Evolutionary conservation across 2,797 vertebrate genomes (phyloP).

Genomic region (Pipistrellus pygmaeus): DNA sequence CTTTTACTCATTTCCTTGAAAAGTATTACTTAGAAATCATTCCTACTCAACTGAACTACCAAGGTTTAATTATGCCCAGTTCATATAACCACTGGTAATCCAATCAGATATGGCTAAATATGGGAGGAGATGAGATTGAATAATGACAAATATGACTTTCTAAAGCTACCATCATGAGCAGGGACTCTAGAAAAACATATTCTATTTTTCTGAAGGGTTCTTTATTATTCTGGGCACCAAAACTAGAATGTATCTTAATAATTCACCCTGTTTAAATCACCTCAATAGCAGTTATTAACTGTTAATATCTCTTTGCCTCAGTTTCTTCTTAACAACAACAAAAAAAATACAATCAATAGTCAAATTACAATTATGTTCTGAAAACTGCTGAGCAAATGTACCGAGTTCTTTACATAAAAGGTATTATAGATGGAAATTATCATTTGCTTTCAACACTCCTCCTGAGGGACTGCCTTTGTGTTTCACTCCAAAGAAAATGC

Average conservation of each 20-base stretch:
- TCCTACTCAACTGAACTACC: neutral
- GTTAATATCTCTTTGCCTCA: neutral
- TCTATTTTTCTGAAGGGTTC: neutral
- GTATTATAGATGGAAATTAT: conserved; percentile 51
- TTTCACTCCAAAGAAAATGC: conserved; percentile 51
- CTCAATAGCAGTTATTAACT: neutral
- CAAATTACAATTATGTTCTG: conserved; percentile 1
- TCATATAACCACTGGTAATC: neutral
- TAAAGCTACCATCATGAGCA: neutral
- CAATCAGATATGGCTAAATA: neutral
- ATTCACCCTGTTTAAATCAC: neutral
- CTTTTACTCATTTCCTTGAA: neutral
- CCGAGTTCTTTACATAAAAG: conserved; percentile 55
- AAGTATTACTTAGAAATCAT: neutral
- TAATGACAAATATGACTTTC: neutral
- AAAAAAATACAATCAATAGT: conserved; percentile 17
- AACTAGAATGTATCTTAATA: neutral
- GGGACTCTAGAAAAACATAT: neutral
- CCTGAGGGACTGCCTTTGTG: neutral
- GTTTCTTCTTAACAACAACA: conserved; percentile 46
- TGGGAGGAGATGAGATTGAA: neutral
- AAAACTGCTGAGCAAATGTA: conserved; percentile 41
- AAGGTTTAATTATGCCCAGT: neutral
- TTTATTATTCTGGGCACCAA: neutral
- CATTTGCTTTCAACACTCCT: conserved; percentile 33